These are phyloP conservation scores for Centruroides vittatus DNA, from an alignment of 1,140 invertebrate species.

Conservation along the genomic window DNA sequence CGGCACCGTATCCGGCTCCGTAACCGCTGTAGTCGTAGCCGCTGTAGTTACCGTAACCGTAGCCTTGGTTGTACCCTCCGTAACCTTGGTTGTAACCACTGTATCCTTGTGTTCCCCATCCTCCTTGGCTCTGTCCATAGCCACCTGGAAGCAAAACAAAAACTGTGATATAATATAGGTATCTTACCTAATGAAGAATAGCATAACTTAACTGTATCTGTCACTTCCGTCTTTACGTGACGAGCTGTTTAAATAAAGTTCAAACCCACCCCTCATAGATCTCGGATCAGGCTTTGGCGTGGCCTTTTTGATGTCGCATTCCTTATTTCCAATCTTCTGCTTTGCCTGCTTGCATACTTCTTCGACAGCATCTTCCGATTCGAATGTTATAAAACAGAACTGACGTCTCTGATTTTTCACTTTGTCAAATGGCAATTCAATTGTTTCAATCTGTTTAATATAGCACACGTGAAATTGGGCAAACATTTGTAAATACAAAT, in stretches of 20 bases:
- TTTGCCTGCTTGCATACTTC: conserved; percentile 79
- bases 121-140: conserved; percentile 18
- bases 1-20: conserved; percentile 12
- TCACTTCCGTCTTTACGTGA: conserved; percentile 44
- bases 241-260: conserved; percentile 43
- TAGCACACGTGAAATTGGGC: not conserved
- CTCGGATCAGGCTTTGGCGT: conserved; percentile 48
- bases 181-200: not conserved
- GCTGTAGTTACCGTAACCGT: conserved; percentile 10
- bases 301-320: conserved; percentile 88
- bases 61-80: conserved; percentile 1
- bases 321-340: conserved; percentile 81
- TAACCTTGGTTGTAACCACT: conserved; percentile 1
- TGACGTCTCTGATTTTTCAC: conserved; percentile 88
- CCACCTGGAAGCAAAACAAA: conserved; percentile 38
- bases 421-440: conserved; percentile 94
- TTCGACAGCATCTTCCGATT: conserved; percentile 81
- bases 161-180: not conserved
- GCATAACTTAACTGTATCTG: conserved; percentile 38
- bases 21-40: conserved; percentile 16
- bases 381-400: conserved; percentile 91
- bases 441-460: conserved; percentile 62
- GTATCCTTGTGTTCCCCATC: conserved; percentile 9
- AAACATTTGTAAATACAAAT: not conserved
- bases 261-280: conserved; percentile 17